Conservation (phyloP, 1,140 invertebrate species). For the Euborellia annulipes region DNA sequence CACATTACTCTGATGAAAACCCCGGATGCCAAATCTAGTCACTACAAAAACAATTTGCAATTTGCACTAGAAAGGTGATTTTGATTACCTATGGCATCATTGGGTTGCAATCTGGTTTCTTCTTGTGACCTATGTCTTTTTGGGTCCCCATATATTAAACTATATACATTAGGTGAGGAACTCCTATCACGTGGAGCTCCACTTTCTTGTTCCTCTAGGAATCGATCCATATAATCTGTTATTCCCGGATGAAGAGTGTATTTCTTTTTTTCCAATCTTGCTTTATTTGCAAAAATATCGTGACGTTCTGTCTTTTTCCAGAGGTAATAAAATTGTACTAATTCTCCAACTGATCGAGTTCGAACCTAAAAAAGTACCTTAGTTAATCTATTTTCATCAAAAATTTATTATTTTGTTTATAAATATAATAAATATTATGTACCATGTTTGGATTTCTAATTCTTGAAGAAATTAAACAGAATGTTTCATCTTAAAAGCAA, state of each 20-base stretch:
- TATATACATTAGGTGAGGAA: constrained; percentile 32
- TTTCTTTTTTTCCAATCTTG: constrained; percentile 70
- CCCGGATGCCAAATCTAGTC: no score
- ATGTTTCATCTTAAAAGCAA: no score
- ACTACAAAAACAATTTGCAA: no score
- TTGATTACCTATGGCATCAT: no score
- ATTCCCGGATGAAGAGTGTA: constrained; percentile 70
- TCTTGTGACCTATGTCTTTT: constrained; percentile 30
- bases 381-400: no score
- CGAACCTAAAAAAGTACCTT: constrained; percentile 39
- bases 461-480: no score
- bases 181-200: constrained; percentile 25
- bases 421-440: no score
- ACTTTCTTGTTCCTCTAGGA: constrained; percentile 63
- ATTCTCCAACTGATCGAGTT: constrained; percentile 87
- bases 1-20: no score
- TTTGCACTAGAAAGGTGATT: no score
- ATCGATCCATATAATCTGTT: constrained; percentile 76
- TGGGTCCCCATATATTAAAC: constrained; percentile 42
- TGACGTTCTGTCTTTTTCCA: constrained; percentile 98
- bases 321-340: constrained; percentile 96
- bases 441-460: no score
- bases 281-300: constrained; percentile 78
- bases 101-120: neutral
- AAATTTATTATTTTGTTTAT: no score